Evolutionary conservation across 1,140 invertebrate species (phyloP).

Genomic region (Cydia pomonella): DNA sequence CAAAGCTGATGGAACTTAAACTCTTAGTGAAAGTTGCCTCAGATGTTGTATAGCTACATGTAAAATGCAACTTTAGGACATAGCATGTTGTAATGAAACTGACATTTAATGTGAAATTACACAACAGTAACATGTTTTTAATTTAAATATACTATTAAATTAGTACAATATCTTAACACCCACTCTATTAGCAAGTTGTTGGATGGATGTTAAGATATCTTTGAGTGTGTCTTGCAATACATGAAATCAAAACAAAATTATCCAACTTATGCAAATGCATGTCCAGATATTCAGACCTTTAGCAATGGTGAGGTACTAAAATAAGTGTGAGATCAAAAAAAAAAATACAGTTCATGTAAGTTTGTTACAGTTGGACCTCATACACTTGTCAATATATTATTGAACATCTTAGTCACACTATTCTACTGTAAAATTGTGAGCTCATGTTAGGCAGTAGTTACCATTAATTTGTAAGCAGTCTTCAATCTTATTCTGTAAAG

Average conservation of each 20-base stretch:
- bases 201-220: neutral
- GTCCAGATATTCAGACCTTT: neutral
- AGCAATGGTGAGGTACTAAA: conserved; percentile 14
- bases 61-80: neutral
- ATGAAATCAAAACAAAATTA: neutral
- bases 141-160: neutral
- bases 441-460: conserved; percentile 40
- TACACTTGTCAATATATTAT: conserved; percentile 6
- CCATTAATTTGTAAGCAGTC: conserved; percentile 39
- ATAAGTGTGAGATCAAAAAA: conserved; percentile 24
- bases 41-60: neutral
- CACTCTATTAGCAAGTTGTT: neutral
- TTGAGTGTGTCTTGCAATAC: neutral
- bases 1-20: neutral
- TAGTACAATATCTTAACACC: neutral
- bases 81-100: too few relatives aligned
- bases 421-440: conserved; percentile 34
- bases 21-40: neutral
- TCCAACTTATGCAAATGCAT: conserved; percentile 13
- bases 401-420: neutral
- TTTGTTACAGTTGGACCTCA: conserved; percentile 4
- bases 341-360: neutral
- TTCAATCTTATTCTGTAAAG: conserved; percentile 32
- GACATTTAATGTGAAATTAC: neutral
- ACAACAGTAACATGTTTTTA: neutral